Evolutionary conservation across 2,888 invertebrate species (phyloP), one percentile per base, ranked within the genome.

Genomic region (Morpho achilles): DNA sequence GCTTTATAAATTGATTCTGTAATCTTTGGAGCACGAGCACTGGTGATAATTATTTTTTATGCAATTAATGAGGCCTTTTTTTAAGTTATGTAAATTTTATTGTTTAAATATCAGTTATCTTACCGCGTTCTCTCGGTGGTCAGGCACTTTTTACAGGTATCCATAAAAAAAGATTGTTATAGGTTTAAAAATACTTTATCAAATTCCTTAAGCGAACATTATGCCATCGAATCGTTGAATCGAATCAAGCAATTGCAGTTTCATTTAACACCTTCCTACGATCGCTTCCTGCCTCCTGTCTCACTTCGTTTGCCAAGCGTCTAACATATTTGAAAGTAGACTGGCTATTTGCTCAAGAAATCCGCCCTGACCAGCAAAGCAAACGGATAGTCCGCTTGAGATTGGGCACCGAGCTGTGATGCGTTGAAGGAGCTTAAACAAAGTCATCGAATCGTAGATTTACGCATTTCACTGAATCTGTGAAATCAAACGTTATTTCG

Each of bases 281-380:
- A 45, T 47, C 42, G 54, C 32, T 42, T 40, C 42, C 41, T 23
- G 45, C 32, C 54, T 22, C 42, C 41, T 23, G 40, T 42, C 54
- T 53, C 47, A 53, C 53, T 54, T 54, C 45, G 42, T 40, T 7
- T n/a, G 6, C 48, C 59, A 67, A 62, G 56, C 70, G 64, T 68
- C 69, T 68, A 65, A 71, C 75, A 72, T 66, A 69, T 69, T 64
- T 58, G 63, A 67, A 65, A 70, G 54, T 48, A 48, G 54, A 54
- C 67, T 58, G 69, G 64, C 54, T 81, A 71, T 85, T 84, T 84
- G 73, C 71, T 79, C 79, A 76, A 68, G 72, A 73, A 70, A 76
- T 74, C 76, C 75, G 73, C 71, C 69, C 69, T 74, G 79, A 70
- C 70, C 76, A 73, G 75, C 63, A 69, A 71, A 77, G 76, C 78